Evolutionary conservation across 2,113 vertebrate genomes (phyloP).

Genomic region (Hydrolagus affinis): DNA sequence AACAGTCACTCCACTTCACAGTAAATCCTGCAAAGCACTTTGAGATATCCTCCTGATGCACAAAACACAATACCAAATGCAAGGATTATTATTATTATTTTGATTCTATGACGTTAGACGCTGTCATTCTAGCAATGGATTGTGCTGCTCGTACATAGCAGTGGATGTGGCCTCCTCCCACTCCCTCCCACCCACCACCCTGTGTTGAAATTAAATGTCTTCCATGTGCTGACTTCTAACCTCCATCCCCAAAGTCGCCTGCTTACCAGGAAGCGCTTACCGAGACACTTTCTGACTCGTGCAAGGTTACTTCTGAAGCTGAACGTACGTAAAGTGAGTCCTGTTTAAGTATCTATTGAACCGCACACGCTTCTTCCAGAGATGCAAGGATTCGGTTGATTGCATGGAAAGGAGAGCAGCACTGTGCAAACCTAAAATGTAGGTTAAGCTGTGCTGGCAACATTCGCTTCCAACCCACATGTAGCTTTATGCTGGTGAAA

Average conservation of each 20-base stretch:
- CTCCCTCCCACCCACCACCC: not conserved
- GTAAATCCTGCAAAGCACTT: too few species aligned
- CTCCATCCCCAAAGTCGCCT: not conserved
- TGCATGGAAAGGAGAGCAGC: not conserved
- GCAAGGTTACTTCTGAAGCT: not conserved
- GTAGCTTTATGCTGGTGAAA: slow-evolving; percentile 11
- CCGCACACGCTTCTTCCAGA: not conserved
- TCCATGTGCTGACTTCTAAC: not conserved
- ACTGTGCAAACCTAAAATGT: slow-evolving; percentile 17
- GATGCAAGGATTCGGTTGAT: not conserved
- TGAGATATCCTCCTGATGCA: too few species aligned
- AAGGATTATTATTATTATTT: too few species aligned
- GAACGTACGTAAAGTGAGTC: not conserved
- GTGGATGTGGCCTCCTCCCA: not conserved
- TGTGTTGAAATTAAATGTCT: not conserved
- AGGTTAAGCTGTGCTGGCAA: slow-evolving; percentile 21
- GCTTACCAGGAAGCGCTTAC: not conserved
- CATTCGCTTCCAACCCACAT: slow-evolving; percentile 4
- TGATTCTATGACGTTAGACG: too few species aligned
- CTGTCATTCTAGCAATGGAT: too few species aligned
- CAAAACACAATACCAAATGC: too few species aligned
- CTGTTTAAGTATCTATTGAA: not conserved
- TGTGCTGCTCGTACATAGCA: not conserved
- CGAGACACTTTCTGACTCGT: not conserved
- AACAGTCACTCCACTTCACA: too few species aligned